Conservation (phyloP, 2,888 invertebrate genomes). For the Anoplius nigerrimus region DNA sequence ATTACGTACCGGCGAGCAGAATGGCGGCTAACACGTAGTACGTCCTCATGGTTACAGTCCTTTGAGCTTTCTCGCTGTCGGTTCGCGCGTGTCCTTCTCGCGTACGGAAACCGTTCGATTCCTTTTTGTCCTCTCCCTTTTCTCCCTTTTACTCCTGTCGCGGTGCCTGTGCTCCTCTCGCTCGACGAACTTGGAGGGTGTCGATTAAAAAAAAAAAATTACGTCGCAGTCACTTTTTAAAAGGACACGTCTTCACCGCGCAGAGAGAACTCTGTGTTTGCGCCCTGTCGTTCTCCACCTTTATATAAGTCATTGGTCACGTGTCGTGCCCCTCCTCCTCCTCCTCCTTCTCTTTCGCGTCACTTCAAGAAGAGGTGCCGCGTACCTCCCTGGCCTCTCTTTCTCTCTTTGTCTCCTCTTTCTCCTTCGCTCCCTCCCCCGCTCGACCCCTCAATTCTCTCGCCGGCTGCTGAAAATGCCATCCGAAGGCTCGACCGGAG, state of each 20-base stretch:
- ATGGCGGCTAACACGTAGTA: constrained; percentile 72
- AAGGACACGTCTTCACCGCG: constrained; percentile 48
- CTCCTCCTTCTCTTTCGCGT: constrained; percentile 44
- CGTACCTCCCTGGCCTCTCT: constrained; percentile 16
- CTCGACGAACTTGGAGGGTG: constrained; percentile 8
- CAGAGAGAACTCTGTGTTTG: constrained; percentile 71
- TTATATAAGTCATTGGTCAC: constrained; percentile 75
- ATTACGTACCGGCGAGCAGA: constrained; percentile 74
- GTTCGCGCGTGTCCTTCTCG: neutral
- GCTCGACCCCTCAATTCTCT: constrained; percentile 19
- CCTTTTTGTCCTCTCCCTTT: no score
- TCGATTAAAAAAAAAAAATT: constrained; percentile 40
- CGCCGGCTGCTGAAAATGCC: constrained; percentile 61
- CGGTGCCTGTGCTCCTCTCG: no score
- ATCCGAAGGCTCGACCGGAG: constrained; percentile 49
- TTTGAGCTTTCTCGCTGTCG: neutral
- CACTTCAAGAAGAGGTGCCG: constrained; percentile 52
- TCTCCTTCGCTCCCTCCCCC: constrained; percentile 41
- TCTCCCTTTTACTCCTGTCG: no score
- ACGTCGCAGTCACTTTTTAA: constrained; percentile 49
- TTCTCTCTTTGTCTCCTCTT: constrained; percentile 5
- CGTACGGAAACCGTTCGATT: neutral
- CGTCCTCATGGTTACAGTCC: constrained; percentile 70
- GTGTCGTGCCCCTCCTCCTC: constrained; percentile 67
- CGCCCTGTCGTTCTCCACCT: constrained; percentile 71